A percentile compares a stretch with the other conserved stretches of the same genome.
Conservation (phyloP, 2,888 invertebrate species). For the Coecobrya sp. region DNA sequence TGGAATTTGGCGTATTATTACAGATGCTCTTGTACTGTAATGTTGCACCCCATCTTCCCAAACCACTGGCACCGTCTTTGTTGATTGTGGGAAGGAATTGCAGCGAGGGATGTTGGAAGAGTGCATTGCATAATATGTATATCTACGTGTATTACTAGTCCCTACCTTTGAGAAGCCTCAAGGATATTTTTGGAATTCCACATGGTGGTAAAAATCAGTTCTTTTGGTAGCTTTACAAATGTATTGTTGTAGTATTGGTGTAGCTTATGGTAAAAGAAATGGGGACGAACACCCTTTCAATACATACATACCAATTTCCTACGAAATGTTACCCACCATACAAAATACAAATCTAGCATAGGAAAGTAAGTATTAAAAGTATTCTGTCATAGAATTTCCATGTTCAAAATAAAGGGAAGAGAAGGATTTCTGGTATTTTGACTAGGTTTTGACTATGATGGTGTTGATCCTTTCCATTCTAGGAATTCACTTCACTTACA, state of each 20-base stretch:
- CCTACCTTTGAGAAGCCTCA: neutral
- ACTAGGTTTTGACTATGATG: neutral
- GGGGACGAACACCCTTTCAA: neutral
- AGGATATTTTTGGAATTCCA: conserved; percentile 52
- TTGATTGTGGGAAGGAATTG: neutral
- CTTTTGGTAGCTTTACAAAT: neutral
- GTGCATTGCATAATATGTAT: neutral
- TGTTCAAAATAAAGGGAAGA: neutral
- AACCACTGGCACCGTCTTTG: conserved; percentile 37
- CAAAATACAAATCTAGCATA: neutral
- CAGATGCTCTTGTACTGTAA: neutral
- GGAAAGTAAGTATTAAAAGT: neutral
- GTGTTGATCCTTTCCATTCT: conserved; percentile 3
- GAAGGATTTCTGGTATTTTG: neutral
- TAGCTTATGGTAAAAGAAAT: conserved; percentile 6
- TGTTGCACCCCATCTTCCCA: conserved; percentile 12
- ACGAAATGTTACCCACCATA: neutral
- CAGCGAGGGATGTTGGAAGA: neutral
- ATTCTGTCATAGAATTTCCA: neutral
- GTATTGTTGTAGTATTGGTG: neutral
- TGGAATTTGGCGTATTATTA: conserved; percentile 22
- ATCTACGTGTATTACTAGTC: neutral
- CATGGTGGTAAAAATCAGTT: conserved; percentile 47
- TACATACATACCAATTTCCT: neutral
- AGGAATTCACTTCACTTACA: neutral